Base-by-base conservation (phyloP, 2,888 invertebrate species). In the Dione vanillae region DNA sequence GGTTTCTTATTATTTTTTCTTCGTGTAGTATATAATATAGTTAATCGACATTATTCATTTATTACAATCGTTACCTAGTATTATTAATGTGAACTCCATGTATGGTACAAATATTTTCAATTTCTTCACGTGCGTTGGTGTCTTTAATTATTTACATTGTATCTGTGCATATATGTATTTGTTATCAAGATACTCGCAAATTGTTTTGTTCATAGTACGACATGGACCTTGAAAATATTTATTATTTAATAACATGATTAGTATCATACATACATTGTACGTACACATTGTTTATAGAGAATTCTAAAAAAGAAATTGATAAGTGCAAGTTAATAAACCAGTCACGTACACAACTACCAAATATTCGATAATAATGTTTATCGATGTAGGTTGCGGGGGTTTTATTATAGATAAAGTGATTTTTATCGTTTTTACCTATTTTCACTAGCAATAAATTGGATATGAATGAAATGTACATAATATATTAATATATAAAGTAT, bases 181-280 rank as follows among this genome's bases (percentile, higher is more conserved):
- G 62, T 56, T n/a, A 65, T 49, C 64, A 40, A 70, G 70, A 72
- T 70, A 41, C 20, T 65, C 66, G 74, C 45, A 66, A 72, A 72
- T 72, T 70, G 69, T 73, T 69, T 71, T 56, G 67, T 56, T 56
- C 51, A 64, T 58, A 49, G 65, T 73, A 65, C 58, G 49, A 40
- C 59, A 47, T 14, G 59, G 69, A 65, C 71, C 71, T 74, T 74
- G 69, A 67, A 43, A 67, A 58, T 37, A 66, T 67, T 43, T 35
- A 54, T 27, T n/a, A 45, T 45, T 61, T 47, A 67, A 43, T 67
- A 49, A 59, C 58, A 59, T 64, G 51, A 67, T 62, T 61, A 51
- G 12, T 11, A 54, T 51, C 16, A 64, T 40, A 56, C 19, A 45
- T 56, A 12, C 43, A 35, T n/a, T n/a, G n/a, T n/a, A n/a, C n/a